Evolutionary conservation across 1,140 invertebrate species (phyloP).

Genomic region (Habropoda laboriosa): DNA sequence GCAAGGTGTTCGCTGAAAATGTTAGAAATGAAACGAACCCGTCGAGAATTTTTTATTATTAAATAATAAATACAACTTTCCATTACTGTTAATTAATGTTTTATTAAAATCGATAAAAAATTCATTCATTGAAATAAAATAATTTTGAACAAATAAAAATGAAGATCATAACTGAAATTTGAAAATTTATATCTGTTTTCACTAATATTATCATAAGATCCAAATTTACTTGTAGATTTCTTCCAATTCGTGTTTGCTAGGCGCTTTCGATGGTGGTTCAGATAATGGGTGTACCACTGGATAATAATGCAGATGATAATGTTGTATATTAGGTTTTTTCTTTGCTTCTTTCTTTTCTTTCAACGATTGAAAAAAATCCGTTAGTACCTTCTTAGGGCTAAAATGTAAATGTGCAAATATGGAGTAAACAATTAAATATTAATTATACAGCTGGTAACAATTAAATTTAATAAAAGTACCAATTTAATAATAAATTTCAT

Average conservation of each 20-base stretch:
- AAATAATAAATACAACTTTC: no score
- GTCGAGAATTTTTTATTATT: no score
- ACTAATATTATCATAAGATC: no score
- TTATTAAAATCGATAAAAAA: no score
- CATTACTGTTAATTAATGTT: no score
- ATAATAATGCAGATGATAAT: slow-evolving; percentile 54
- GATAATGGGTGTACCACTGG: slow-evolving; percentile 16
- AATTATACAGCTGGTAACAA: no score
- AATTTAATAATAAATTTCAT: background rate
- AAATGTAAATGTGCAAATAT: slow-evolving; percentile 45
- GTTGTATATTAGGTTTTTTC: slow-evolving; percentile 20
- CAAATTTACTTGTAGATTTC: slow-evolving; percentile 39
- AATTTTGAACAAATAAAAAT: no score
- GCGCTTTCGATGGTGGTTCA: slow-evolving; percentile 21
- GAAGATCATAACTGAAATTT: no score
- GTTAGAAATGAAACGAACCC: no score
- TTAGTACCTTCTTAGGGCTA: slow-evolving; percentile 48
- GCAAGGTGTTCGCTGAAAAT: slow-evolving; percentile 44
- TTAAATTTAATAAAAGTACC: background rate
- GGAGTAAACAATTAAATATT: no score
- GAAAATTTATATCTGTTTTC: no score
- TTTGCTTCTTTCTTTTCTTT: slow-evolving; percentile 29
- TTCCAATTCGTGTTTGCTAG: slow-evolving; percentile 41
- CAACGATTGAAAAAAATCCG: slow-evolving; percentile 39
- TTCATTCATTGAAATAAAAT: slow-evolving; percentile 1